Conservation (phyloP, 2,888 invertebrate species). For the Papilio gigon region DNA sequence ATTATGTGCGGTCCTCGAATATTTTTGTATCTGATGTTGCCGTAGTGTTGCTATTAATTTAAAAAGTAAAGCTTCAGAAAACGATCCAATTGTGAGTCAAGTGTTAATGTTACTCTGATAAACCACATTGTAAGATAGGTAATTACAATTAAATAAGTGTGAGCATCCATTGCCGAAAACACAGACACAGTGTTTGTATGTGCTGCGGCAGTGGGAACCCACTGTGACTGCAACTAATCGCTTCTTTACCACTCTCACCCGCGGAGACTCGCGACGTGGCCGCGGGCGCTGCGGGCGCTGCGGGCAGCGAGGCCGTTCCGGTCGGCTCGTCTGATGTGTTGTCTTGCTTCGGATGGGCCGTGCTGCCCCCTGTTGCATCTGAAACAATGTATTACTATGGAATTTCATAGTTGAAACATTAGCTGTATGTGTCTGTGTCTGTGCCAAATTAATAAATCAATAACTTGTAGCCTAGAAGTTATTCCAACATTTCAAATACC, state of each 20-base stretch:
- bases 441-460: too few species aligned
- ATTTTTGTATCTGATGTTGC: neutral
- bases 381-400: conserved; percentile 45
- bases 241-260: conserved; percentile 75
- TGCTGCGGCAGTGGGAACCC: neutral
- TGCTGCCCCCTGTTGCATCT: conserved; percentile 56
- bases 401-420: too few species aligned
- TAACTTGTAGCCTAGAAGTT: too few species aligned
- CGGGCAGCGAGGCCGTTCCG: neutral
- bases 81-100: too few species aligned
- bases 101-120: too few species aligned
- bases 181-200: neutral
- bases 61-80: too few species aligned
- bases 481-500: too few species aligned
- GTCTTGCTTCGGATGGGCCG: conserved; percentile 53
- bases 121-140: too few species aligned
- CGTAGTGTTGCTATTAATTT: too few species aligned
- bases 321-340: conserved; percentile 33
- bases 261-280: conserved; percentile 70
- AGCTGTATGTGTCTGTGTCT: too few species aligned
- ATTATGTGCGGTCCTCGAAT: neutral
- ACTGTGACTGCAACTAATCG: conserved; percentile 34
- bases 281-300: conserved; percentile 41
- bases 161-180: neutral
- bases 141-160: neutral